Conservation (phyloP, 2,113 vertebrate genomes). For the Pavo muticus region DNA sequence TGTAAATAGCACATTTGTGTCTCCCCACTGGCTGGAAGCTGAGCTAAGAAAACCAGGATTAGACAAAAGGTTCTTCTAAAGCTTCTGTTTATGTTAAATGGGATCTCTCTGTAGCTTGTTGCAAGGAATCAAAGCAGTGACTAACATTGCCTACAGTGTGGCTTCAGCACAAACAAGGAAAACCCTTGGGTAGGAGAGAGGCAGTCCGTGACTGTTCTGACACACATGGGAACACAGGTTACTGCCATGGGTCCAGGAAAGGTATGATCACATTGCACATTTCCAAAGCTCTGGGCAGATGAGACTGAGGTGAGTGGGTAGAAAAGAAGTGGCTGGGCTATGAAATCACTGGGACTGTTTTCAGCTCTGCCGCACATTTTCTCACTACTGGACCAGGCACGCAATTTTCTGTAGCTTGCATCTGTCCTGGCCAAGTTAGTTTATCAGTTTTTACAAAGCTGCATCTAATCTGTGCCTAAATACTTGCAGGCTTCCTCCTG, state of each 20-base stretch:
- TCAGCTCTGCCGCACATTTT: background rate
- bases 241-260: background rate
- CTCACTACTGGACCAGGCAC: constrained; percentile 1
- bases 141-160: background rate
- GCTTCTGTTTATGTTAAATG: background rate
- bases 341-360: background rate
- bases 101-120: background rate
- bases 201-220: background rate
- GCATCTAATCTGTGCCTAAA: background rate
- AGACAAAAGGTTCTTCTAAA: background rate
- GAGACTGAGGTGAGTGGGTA: rapidly evolving
- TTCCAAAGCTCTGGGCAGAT: background rate
- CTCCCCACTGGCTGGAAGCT: background rate
- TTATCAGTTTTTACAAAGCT: constrained; percentile 21
- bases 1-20: background rate
- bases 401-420: background rate
- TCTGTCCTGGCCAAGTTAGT: background rate
- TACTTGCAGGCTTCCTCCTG: background rate
- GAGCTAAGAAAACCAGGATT: background rate
- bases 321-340: background rate
- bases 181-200: background rate
- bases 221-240: background rate
- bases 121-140: background rate
- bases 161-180: background rate
- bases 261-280: rapidly evolving